Conservation (phyloP, 2,888 invertebrate species). For the Globia sparganii region DNA sequence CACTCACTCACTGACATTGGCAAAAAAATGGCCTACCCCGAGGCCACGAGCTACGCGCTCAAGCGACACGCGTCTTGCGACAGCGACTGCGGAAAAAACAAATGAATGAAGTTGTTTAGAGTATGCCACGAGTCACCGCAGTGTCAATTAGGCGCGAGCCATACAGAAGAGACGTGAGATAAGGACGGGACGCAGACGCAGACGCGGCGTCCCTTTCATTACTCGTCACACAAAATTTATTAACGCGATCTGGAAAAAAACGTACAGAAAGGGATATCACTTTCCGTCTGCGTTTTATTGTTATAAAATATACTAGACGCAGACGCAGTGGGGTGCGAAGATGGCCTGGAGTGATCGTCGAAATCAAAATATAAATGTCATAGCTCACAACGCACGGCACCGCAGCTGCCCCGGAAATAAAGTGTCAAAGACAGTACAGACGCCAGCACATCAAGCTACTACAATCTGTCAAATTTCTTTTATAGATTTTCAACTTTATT, state of each 20-base stretch:
- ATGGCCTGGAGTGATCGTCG: too few species aligned
- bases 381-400: too few species aligned
- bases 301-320: not conserved
- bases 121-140: too few species aligned
- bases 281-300: too few species aligned
- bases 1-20: constrained; percentile 52
- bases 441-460: too few species aligned
- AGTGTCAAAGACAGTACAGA: too few species aligned
- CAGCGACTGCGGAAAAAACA: not conserved
- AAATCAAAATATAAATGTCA: too few species aligned
- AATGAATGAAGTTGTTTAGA: not conserved
- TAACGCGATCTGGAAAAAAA: not conserved
- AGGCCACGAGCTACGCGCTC: not conserved
- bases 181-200: not conserved
- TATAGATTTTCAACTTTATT: too few species aligned
- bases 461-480: too few species aligned
- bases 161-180: not conserved
- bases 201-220: not conserved
- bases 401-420: too few species aligned
- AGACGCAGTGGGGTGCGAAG: not conserved
- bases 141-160: not conserved
- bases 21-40: constrained; percentile 24
- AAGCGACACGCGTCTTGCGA: not conserved
- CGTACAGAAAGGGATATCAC: not conserved
- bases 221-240: not conserved